phyloP scores from a whole-genome alignment of 1,140 invertebrate genomes.

The Penaeus indicus region DNA sequence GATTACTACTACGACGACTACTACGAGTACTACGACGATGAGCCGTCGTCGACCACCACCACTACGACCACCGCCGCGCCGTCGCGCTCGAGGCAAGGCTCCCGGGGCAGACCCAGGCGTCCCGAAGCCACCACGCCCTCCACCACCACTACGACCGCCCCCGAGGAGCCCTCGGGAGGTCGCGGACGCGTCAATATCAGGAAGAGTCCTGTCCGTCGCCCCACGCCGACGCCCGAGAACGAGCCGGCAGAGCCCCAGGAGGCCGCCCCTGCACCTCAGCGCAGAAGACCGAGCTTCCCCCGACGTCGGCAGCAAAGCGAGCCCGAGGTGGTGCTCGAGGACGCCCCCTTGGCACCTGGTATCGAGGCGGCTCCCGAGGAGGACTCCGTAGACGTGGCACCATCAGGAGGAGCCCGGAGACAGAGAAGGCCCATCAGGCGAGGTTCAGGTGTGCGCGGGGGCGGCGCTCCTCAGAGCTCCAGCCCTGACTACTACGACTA shows the following conservation, averaged over 20 bases:
- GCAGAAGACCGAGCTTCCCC: constrained; percentile 16
- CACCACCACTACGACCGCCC: neutral
- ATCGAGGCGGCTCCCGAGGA: neutral
- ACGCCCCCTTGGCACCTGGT: neutral
- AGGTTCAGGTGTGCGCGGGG: neutral
- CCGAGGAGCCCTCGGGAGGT: neutral
- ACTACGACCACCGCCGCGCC: constrained; percentile 36
- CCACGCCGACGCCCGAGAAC: neutral
- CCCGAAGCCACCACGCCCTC: neutral
- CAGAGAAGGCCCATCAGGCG: neutral
- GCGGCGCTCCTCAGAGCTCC: neutral
- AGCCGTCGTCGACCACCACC: neutral
- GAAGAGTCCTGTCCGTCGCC: constrained; percentile 19
- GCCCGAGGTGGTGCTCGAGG: neutral
- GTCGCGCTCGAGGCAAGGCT: neutral
- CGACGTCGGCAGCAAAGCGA: neutral
- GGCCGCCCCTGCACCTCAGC: neutral
- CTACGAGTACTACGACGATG: constrained; percentile 38
- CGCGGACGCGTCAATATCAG: constrained; percentile 23
- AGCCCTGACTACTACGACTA: constrained; percentile 25
- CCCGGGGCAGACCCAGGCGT: neutral
- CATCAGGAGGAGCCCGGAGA: neutral
- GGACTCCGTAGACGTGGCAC: neutral
- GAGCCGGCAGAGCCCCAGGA: neutral
- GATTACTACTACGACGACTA: constrained; percentile 58